Conservation (phyloP, 2,113 vertebrate species). For the Neogobius melanostomus region DNA sequence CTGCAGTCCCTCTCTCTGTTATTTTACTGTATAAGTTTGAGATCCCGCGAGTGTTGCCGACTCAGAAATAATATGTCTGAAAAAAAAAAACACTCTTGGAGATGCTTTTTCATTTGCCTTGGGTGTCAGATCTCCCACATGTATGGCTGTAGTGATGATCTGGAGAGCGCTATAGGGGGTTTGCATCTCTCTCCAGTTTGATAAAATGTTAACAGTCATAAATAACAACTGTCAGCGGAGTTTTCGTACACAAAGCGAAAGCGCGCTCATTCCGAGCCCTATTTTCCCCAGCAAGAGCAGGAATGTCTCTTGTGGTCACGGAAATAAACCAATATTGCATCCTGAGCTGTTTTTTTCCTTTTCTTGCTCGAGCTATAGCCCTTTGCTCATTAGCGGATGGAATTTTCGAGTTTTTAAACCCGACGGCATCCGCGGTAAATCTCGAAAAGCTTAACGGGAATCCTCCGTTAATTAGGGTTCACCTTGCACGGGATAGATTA, state of each 20-base stretch:
- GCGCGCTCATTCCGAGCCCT: not conserved
- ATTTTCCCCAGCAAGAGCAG: conserved; percentile 13
- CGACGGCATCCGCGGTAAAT: conserved; percentile 37
- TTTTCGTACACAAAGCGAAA: not conserved
- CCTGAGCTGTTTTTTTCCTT: not conserved
- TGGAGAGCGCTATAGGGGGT: not conserved
- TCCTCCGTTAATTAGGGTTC: conserved; percentile 62
- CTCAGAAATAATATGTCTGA: not conserved
- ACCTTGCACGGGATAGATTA: conserved; percentile 29
- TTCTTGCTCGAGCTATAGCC: not conserved
- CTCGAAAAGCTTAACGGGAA: conserved; percentile 49
- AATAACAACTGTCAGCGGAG: conserved; percentile 14
- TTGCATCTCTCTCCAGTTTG: not conserved
- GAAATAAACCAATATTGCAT: conserved; percentile 9
- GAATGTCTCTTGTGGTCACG: not conserved
- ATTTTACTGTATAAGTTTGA: not conserved
- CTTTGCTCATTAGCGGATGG: conserved; percentile 11
- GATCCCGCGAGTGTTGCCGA: not conserved
- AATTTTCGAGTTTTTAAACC: conserved; percentile 37
- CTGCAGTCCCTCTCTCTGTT: not conserved
- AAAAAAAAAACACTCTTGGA: not conserved
- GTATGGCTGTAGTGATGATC: not conserved
- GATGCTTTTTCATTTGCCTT: not conserved
- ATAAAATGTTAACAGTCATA: conserved; percentile 4
- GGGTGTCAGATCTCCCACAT: not conserved